phyloP scores from a whole-genome alignment of 2,113 vertebrate species.

The Solea solea region DNA sequence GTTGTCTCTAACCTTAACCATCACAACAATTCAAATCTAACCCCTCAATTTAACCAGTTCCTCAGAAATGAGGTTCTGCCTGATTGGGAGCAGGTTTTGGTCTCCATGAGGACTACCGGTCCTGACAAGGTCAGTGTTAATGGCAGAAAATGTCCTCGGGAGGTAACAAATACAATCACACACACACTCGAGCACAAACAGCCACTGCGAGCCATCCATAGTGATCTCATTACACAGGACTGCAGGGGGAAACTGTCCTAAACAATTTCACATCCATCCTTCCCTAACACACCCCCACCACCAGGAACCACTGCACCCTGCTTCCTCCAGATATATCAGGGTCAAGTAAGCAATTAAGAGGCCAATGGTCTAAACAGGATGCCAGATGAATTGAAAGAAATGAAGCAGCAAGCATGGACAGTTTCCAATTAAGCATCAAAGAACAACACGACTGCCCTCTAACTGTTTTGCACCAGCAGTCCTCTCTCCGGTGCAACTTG shows the following conservation, averaged over 20 bases:
- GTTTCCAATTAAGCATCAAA: constrained; percentile 64
- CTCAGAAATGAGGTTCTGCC: too few relatives aligned
- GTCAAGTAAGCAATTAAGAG: constrained; percentile 78
- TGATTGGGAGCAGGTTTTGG: too few relatives aligned
- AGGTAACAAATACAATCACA: too few relatives aligned
- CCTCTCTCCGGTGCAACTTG: constrained; percentile 35
- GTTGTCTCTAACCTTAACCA: too few relatives aligned
- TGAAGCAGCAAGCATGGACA: constrained; percentile 50
- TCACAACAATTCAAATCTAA: too few relatives aligned
- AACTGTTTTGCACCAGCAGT: constrained; percentile 58
- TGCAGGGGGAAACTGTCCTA: constrained; percentile 71
- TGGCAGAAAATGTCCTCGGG: too few relatives aligned
- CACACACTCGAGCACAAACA: constrained; percentile 46
- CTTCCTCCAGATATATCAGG: constrained; percentile 51
- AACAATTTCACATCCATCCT: constrained; percentile 66
- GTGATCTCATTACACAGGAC: constrained; percentile 74
- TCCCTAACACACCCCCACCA: constrained; percentile 36
- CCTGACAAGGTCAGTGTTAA: too few relatives aligned
- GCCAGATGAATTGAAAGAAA: constrained; percentile 51
- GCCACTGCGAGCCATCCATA: constrained; percentile 62
- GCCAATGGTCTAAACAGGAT: constrained; percentile 67
- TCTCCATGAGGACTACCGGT: too few relatives aligned
- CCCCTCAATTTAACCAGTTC: too few relatives aligned
- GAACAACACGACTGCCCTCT: constrained; percentile 37
- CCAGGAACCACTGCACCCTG: constrained; percentile 10